phyloP scores from a whole-genome alignment of 2,797 vertebrate genomes.

The Momotus momota region DNA sequence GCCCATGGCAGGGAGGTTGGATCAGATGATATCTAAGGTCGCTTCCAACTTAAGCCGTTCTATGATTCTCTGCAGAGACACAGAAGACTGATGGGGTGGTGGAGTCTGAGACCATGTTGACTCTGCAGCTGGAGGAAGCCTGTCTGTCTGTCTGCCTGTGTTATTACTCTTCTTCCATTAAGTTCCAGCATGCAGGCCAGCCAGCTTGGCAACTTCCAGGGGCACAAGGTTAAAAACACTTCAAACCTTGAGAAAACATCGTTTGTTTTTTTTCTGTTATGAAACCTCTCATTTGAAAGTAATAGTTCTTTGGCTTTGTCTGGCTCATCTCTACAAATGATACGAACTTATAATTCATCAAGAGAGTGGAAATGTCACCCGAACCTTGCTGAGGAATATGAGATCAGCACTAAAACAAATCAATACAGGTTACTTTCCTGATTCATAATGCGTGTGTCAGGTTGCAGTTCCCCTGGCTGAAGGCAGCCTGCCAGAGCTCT shows the following conservation, averaged over 20 bases:
- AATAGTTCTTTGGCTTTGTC: neutral
- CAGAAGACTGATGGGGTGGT: neutral
- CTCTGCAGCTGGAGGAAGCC: neutral
- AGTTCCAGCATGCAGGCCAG: slow-evolving; percentile 7
- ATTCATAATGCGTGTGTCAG: slow-evolving; percentile 10
- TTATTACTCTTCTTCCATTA: neutral
- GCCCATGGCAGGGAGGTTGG: no score
- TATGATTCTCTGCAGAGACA: neutral
- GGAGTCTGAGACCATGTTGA: neutral
- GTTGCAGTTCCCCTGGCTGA: neutral
- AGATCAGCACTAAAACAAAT: slow-evolving; percentile 38
- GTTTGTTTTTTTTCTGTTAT: slow-evolving; percentile 2
- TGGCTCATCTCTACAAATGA: neutral
- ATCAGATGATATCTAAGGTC: no score
- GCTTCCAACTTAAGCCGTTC: no score
- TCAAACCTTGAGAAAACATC: slow-evolving; percentile 10
- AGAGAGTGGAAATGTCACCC: slow-evolving; percentile 4
- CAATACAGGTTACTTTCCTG: slow-evolving; percentile 41
- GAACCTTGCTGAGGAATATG: slow-evolving; percentile 3
- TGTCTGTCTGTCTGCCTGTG: neutral
- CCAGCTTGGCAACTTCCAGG: neutral
- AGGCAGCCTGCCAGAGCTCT: neutral
- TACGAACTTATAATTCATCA: slow-evolving; percentile 16
- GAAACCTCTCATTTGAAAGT: slow-evolving; percentile 17
- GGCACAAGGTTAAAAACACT: slow-evolving; percentile 2